Evolutionary conservation across 2,888 invertebrate species (phyloP), one percentile per base, ranked within the genome.

Genomic region (Carabus problematicus): DNA sequence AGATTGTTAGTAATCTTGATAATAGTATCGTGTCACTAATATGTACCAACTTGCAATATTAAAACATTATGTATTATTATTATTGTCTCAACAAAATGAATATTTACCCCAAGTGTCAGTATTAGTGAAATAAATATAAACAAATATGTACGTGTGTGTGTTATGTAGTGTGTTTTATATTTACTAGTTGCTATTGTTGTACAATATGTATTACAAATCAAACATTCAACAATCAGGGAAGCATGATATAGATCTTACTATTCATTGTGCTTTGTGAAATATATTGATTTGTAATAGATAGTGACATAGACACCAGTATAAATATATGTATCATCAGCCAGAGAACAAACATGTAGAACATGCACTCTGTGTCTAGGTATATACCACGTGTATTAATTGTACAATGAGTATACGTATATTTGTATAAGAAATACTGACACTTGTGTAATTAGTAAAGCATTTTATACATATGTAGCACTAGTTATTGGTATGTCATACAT

Each of bases 1-100:
- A 81, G 80, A 79, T 82, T 82, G 82, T 82, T 63, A 59, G 59
- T 70, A 70, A 67, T 60, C 59, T 29, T 29, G 29, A 29, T 29
- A 40, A 40, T 58, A 39, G 19, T 12, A 19, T 58, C 29, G 29
- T 29, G 29, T 29, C 29, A 29, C 29, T 29, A 29, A 29, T 29
- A 29, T 29, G 29, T 29, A 29, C 29, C 29, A 29, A 29, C 29
- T 29, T 29, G 29, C 29, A 29, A 29, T 40, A 54, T 63, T 40
- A 63, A 63, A 42, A 42, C 43, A 61, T 43, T 42, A 43, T 52
- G 49, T 49, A 64, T 64, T 61, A 61, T 61, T 42, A 45, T 45
- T 29, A 29, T 29, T 29, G 29, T 29, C 29, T 29, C 29, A 29
- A 29, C 29, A 29, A 29, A 29, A 29, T 29, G 29, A 29, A 29